Conservation (phyloP, 2,888 invertebrate species). For the Limnephilus rhombicus region DNA sequence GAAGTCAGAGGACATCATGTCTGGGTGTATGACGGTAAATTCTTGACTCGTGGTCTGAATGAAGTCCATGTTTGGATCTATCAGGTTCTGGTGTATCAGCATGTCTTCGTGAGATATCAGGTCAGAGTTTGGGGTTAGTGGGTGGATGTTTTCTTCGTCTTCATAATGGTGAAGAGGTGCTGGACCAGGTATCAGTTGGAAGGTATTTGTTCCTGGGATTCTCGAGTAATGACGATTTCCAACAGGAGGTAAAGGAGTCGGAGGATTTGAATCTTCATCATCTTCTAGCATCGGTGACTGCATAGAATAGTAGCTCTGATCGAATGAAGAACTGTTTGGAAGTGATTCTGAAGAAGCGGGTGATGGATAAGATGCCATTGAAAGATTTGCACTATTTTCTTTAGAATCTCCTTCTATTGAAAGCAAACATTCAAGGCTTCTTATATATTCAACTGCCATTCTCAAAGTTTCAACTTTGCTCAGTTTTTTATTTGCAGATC, state of each 20-base stretch:
- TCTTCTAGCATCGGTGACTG: conserved; percentile 75
- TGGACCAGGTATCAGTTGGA: conserved; percentile 80
- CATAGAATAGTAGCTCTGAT: conserved; percentile 75
- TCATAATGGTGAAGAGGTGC: conserved; percentile 75
- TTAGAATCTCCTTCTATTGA: conserved; percentile 81
- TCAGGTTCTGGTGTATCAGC: conserved; percentile 72
- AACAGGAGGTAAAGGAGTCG: conserved; percentile 74
- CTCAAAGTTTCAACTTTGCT: conserved; percentile 93
- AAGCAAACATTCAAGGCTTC: conserved; percentile 86
- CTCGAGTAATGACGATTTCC: conserved; percentile 79
- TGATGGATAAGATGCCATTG: conserved; percentile 76
- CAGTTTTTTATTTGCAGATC: conserved; percentile 86
- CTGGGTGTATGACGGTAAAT: conserved; percentile 76
- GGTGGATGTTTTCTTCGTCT: conserved; percentile 81
- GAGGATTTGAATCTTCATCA: conserved; percentile 70
- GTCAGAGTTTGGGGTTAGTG: conserved; percentile 77
- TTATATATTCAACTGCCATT: conserved; percentile 94
- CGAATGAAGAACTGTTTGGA: conserved; percentile 76
- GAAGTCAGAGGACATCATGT: conserved; percentile 69
- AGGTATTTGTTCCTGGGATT: conserved; percentile 79
- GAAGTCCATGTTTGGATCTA: conserved; percentile 77
- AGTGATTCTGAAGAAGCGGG: conserved; percentile 76
- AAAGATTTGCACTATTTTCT: conserved; percentile 73
- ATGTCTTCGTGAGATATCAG: conserved; percentile 76
- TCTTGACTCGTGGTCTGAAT: conserved; percentile 75